Base-by-base conservation (phyloP, 2,113 vertebrate genomes). In the Tylochromis polylepis region DNA sequence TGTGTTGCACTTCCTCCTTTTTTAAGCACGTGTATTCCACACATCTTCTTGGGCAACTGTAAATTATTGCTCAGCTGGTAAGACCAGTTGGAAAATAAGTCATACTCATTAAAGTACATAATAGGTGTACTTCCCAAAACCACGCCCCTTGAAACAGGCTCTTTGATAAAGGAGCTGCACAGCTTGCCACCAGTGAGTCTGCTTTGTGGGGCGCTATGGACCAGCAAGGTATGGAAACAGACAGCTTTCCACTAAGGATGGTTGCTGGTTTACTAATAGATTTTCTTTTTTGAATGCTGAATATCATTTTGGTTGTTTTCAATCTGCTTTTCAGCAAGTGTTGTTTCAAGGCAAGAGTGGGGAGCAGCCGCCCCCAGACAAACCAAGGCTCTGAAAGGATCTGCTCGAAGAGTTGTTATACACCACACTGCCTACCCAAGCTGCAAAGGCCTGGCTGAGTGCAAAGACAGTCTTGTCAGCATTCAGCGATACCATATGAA, bases 401-500 rank as follows among this genome's bases (percentile, higher is more conserved):
- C 84, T 4, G 95, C 94, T 4, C 27, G 49, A 16, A 91, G 34
- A 46, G 94, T 93, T 4, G 56, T 96, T 18, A 95, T 96, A 15
- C 96, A 96, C 84, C 96, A 96, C 94, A 96, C 96, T 2, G 95
- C 94, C 5, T 31, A 93, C 56, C 78, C 34, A 78, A 78, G 53
- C 46, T 93, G 92, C 86, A 38, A 41, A 49, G 38, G 18, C 49
- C 59, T 82, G 56, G 31, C 11, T 11, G 88, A 95, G 6, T 90
- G 93, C 22, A 59, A 15, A 22, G 5, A 51, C 1, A 79, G 82
- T 4, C 43, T 96, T 2, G 5, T 20, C 34, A 87, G 84, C 87
- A 96, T 96, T 16, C 96, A 96, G 92, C 90, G 51, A 29, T 16
- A 3, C 4, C 96, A 96, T 34, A 95, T 96, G 94, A 89, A 60